Evolutionary conservation across 2,888 invertebrate species (phyloP).

Genomic region (Aleiodes testaceus): DNA sequence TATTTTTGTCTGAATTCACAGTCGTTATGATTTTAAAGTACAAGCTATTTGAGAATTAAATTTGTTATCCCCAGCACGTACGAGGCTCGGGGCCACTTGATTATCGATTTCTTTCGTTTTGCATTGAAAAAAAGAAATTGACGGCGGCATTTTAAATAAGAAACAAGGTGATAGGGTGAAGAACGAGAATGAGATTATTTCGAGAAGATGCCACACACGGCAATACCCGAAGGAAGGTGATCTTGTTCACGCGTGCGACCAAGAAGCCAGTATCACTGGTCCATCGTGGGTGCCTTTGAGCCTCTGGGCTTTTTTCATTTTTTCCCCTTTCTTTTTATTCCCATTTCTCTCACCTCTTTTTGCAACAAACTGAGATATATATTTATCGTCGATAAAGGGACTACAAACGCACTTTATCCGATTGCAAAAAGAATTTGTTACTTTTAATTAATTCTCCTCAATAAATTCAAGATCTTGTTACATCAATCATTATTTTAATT

Average conservation of each 20-base stretch:
- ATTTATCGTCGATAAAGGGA: too few species aligned
- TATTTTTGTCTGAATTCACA: too few species aligned
- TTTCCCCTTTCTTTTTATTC: background rate
- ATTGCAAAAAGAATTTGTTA: too few species aligned
- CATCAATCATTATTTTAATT: too few species aligned
- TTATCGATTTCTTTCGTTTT: slow-evolving; percentile 40
- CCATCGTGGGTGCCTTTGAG: background rate
- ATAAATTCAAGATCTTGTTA: too few species aligned
- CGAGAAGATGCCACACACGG: slow-evolving; percentile 39
- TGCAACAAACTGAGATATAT: too few species aligned
- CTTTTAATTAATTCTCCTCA: too few species aligned
- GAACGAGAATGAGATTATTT: slow-evolving; percentile 57
- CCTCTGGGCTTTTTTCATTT: background rate
- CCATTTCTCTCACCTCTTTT: too few species aligned
- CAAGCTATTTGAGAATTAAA: background rate
- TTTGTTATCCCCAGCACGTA: slow-evolving; percentile 14
- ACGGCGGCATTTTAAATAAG: slow-evolving; percentile 55
- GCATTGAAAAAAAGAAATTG: slow-evolving; percentile 20
- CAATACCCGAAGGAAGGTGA: slow-evolving; percentile 9
- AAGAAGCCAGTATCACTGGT: background rate
- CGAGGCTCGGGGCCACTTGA: slow-evolving; percentile 56
- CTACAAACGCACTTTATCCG: too few species aligned
- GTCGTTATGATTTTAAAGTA: too few species aligned
- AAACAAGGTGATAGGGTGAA: slow-evolving; percentile 51
- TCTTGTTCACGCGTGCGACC: slow-evolving; percentile 17